phyloP scores from a whole-genome alignment of 1,140 invertebrate genomes.

The Drosophila erecta region DNA sequence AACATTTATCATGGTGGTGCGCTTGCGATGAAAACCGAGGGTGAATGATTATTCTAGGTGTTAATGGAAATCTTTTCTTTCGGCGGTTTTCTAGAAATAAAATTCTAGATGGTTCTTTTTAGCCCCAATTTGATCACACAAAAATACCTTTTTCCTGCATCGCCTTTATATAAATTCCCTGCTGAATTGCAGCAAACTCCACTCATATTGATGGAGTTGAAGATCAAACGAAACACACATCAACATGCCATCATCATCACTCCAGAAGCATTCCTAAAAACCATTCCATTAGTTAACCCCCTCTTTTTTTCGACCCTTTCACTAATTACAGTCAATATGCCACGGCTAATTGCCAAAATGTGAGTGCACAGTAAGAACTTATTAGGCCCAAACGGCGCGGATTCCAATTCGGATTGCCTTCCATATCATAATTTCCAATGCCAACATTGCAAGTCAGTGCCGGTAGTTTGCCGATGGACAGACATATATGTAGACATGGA shows the following conservation, averaged over 20 bases:
- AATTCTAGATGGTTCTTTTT: background rate
- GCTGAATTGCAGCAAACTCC: background rate
- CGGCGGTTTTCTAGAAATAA: no score
- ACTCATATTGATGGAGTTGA: conserved; percentile 4
- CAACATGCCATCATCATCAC: conserved; percentile 21
- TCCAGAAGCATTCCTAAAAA: conserved; percentile 10
- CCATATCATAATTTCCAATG: conserved; percentile 69
- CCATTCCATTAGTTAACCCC: conserved; percentile 43
- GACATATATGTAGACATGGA: conserved; percentile 4
- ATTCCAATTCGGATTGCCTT: conserved; percentile 13
- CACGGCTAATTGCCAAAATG: conserved; percentile 62
- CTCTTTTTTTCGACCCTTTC: conserved; percentile 14
- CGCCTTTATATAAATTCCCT: background rate
- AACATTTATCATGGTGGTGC: background rate
- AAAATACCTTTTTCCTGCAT: background rate
- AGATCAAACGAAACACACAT: conserved; percentile 19
- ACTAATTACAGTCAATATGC: conserved; percentile 46
- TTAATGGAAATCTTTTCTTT: background rate
- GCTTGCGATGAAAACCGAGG: background rate
- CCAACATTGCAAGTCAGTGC: conserved; percentile 29
- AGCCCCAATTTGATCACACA: background rate
- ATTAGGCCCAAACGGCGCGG: conserved; percentile 44
- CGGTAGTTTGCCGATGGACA: conserved; percentile 1
- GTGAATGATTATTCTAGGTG: conserved; percentile 16
- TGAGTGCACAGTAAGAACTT: conserved; percentile 49